These are phyloP conservation scores for Poicephalus meyeri DNA, from an alignment of 2,113 vertebrate genomes.

Conservation along the genomic window DNA sequence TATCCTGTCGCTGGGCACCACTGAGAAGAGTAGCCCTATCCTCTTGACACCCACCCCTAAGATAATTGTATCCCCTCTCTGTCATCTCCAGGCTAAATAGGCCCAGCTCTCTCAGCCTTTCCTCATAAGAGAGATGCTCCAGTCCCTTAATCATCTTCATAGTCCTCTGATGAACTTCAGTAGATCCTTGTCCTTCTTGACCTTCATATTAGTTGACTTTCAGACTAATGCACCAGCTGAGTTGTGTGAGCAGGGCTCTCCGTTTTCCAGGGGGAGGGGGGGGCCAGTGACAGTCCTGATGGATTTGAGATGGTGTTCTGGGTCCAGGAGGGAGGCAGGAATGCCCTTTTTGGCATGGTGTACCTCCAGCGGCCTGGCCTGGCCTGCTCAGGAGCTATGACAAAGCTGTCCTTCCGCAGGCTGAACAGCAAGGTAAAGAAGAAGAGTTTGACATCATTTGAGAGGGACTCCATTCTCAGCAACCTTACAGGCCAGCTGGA, in stretches of 20 bases:
- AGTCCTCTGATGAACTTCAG: background rate
- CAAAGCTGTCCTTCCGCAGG: conserved; percentile 63
- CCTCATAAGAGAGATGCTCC: background rate
- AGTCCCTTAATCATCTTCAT: background rate
- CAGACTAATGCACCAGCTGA: background rate
- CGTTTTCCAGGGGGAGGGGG: background rate
- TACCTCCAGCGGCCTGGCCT: background rate
- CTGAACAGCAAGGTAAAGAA: conserved; percentile 92
- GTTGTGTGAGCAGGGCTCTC: background rate
- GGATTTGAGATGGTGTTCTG: background rate
- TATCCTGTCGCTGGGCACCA: background rate
- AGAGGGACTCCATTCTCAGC: conserved; percentile 89
- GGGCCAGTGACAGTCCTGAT: background rate
- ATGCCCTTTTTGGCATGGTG: background rate
- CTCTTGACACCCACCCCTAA: background rate
- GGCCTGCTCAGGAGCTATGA: background rate
- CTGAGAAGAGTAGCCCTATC: background rate
- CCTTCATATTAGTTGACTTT: background rate
- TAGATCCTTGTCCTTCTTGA: background rate
- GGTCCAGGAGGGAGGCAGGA: background rate
- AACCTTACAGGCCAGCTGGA: conserved; percentile 84
- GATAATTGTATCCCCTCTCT: background rate
- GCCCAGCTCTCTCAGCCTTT: background rate
- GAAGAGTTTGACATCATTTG: conserved; percentile 86
- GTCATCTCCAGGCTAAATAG: background rate